Evolutionary conservation across 2,888 invertebrate genomes (phyloP), one percentile per base, ranked within the genome.

Genomic region (Drosophila meridionalis): DNA sequence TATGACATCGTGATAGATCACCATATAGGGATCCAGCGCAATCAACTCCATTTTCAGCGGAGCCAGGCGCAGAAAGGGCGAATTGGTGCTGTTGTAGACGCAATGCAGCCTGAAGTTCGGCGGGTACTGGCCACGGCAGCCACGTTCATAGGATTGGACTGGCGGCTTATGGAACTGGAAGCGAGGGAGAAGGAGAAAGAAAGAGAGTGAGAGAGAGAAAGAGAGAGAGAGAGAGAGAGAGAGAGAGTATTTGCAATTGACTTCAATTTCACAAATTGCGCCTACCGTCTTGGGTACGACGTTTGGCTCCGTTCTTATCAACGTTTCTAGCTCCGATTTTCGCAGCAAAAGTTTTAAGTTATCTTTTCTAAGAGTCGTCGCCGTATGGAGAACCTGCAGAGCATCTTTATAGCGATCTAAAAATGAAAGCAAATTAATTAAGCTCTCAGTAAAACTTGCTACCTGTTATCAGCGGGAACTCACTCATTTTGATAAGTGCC

Each of bases 21-120:
- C 90, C 81, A 92, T 86, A 12, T 91, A 92, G 0, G 92, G 92
- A 32, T 92, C 86, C 8, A 91, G 62, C 0, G 71, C 68, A 6
- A 92, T 38, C 6, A 90, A 28, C 58, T 92, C 92, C 90, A 91
- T 90, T 80, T 92, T 92, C 0, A 92, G 43, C 0, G 92, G 92
- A 0, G 92, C 92, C 34, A 92, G 42, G 6, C 71, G 80, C 1
- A 92, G 74, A 14, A 92, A 92, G 0, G 89, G 63, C 0, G 83
- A 73, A 1, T 83, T 89, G 3, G 89, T 92, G n/a, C 71, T 82
- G 26, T 92, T 92, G 64, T 92, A 92, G 30, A 83, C 11, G 40
- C 92, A 92, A 50, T 86, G 65, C 14, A 92, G 78, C 2, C 64
- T 78, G 0, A 81, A 65, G 32, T 26, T 48, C 8, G 68, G 45